These are phyloP conservation scores for Xestoiulus laeticollis DNA, from an alignment of 2,888 invertebrate genomes.

Conservation along the genomic window DNA sequence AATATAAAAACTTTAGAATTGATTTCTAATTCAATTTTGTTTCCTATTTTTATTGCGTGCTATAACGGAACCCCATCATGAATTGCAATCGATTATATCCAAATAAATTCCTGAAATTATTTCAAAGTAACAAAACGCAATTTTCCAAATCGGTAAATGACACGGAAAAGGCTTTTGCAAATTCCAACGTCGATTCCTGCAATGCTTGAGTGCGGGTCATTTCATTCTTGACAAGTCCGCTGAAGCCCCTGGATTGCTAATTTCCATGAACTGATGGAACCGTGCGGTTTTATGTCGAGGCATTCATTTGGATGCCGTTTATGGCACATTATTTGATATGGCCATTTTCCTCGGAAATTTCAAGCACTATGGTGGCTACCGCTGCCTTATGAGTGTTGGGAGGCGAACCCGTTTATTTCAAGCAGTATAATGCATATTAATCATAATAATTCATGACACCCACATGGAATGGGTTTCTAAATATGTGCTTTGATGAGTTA, in stretches of 20 bases:
- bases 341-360: background rate
- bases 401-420: background rate
- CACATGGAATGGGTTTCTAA: background rate
- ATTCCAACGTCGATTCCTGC: background rate
- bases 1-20: background rate
- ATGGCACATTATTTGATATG: slow-evolving; percentile 11
- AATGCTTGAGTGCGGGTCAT: background rate
- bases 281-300: slow-evolving; percentile 2
- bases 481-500: slow-evolving; percentile 23
- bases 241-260: background rate
- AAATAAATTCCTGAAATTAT: background rate
- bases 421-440: slow-evolving; percentile 22
- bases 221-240: background rate
- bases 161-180: background rate
- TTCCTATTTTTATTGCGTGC: background rate
- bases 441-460: background rate
- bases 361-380: background rate
- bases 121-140: background rate
- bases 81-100: background rate
- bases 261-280: slow-evolving; percentile 7
- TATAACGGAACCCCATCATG: background rate
- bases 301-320: slow-evolving; percentile 21
- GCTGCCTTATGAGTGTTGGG: background rate
- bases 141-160: slow-evolving; percentile 1
- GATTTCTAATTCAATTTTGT: background rate